A percentile compares a stretch with the other conserved stretches of the same genome.
These are phyloP conservation scores for Parnassius glacialis DNA, from an alignment of 2,888 invertebrate genomes.

Conservation along the genomic window DNA sequence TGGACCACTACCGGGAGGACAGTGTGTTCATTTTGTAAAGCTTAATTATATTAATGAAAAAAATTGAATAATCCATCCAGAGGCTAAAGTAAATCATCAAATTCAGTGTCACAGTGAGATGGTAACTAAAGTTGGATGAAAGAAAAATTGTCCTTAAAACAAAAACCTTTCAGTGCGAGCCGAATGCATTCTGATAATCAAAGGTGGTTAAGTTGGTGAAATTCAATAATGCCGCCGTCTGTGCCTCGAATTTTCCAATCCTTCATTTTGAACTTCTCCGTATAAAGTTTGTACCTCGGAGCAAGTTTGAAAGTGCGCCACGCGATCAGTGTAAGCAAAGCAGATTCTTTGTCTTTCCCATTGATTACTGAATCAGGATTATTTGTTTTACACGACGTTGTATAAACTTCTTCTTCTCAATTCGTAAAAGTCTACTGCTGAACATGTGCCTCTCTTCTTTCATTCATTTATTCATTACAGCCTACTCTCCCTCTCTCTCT, in stretches of 20 bases:
- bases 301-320: constrained; percentile 26
- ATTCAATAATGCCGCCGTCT: constrained; percentile 26
- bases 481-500: no score
- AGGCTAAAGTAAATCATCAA: neutral
- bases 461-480: no score
- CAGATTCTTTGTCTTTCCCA: constrained; percentile 25
- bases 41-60: no score
- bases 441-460: no score
- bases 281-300: constrained; percentile 25
- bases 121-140: neutral
- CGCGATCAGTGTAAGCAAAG: constrained; percentile 25
- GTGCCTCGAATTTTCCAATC: constrained; percentile 31
- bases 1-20: no score
- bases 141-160: constrained; percentile 10
- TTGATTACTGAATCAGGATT: constrained; percentile 22
- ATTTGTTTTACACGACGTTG: constrained; percentile 10
- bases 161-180: constrained; percentile 15
- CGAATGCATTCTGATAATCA: constrained; percentile 24
- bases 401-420: no score
- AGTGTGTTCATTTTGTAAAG: no score
- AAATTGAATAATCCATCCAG: no score
- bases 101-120: neutral
- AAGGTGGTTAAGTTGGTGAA: constrained; percentile 26
- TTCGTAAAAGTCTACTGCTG: no score
- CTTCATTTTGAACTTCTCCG: constrained; percentile 38